These are phyloP conservation scores for Charadrius vociferus DNA, from an alignment of 2,113 vertebrate genomes.

Conservation along the genomic window DNA sequence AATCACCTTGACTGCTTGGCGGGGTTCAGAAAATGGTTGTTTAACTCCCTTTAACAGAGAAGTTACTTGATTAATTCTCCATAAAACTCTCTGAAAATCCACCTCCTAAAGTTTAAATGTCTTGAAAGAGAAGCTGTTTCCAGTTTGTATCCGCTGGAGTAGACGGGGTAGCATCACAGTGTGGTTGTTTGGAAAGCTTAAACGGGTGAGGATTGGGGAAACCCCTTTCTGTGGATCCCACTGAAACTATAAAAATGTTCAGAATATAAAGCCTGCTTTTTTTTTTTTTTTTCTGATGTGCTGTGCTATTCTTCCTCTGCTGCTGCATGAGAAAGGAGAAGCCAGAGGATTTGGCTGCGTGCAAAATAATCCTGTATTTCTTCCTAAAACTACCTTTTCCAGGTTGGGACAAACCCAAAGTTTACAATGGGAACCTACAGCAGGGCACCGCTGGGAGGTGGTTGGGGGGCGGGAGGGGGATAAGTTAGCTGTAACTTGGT, in stretches of 20 bases:
- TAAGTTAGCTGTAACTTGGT: background rate
- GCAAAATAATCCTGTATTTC: background rate
- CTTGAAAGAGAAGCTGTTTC: background rate
- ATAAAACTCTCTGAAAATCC: background rate
- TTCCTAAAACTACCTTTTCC: background rate
- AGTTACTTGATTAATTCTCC: background rate
- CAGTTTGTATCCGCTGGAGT: background rate
- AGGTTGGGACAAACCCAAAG: rapidly evolving
- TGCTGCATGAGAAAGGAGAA: background rate
- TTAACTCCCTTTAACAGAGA: background rate
- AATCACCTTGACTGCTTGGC: rapidly evolving
- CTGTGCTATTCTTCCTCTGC: background rate
- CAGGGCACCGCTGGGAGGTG: background rate
- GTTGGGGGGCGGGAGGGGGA: background rate
- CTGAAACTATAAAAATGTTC: background rate
- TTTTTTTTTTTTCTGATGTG: too few species aligned
- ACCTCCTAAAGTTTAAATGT: background rate
- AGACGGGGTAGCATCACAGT: background rate
- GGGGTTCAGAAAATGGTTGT: background rate
- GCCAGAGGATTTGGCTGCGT: too few species aligned
- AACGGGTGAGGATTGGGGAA: background rate
- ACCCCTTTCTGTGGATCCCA: background rate
- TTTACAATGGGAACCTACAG: background rate
- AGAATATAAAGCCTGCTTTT: background rate
- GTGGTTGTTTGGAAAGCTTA: background rate